A percentile compares a stretch with the other conserved stretches of the same genome.
These are phyloP conservation scores for Mobula birostris DNA, from an alignment of 2,113 vertebrate species.

Conservation along the genomic window DNA sequence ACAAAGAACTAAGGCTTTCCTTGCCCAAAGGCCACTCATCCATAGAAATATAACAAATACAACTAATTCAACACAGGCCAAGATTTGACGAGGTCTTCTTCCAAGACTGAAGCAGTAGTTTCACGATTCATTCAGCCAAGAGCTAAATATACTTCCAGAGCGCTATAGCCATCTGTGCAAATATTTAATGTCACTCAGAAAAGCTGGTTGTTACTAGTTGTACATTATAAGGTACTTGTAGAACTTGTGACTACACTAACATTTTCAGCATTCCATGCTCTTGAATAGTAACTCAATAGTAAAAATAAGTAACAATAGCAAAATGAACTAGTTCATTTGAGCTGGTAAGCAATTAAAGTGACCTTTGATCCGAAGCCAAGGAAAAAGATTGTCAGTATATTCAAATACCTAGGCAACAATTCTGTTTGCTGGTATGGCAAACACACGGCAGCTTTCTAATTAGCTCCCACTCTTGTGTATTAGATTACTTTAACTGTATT, in stretches of 20 bases:
- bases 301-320: neutral
- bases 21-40: neutral
- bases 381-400: neutral
- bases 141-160: neutral
- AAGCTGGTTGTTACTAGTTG: neutral
- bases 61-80: neutral
- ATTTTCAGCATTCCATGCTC: neutral
- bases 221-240: neutral
- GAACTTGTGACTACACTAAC: neutral
- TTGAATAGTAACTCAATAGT: neutral
- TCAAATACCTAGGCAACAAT: neutral
- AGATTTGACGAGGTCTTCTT: neutral
- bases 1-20: neutral
- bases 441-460: neutral
- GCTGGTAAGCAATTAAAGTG: neutral
- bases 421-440: neutral
- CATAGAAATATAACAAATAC: neutral
- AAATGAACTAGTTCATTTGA: neutral
- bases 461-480: neutral
- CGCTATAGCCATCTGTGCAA: neutral
- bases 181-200: neutral
- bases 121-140: conserved; percentile 1
- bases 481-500: neutral
- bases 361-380: neutral
- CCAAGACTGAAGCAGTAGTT: neutral